These are phyloP conservation scores for silkworm (Bombyx mori) DNA, from an alignment of 1,140 invertebrate genomes.

Conservation along the genomic window DNA sequence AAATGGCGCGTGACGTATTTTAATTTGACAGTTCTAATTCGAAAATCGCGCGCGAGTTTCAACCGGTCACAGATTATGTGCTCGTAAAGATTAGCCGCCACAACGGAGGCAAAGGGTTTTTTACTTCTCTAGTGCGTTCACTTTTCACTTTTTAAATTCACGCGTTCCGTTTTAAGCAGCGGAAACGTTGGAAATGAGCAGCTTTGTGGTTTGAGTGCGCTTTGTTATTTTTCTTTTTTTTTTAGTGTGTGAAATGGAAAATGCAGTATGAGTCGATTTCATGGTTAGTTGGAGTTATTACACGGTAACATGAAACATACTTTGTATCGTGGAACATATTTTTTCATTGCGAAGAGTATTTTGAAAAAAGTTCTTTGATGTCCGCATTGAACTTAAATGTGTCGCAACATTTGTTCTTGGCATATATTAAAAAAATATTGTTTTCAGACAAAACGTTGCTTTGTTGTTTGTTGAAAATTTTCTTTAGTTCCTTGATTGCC, in stretches of 20 bases:
- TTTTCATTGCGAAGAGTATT: background rate
- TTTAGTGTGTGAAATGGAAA: conserved; percentile 59
- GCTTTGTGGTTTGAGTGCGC: conserved; percentile 41
- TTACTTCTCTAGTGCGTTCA: conserved; percentile 1
- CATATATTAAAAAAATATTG: too few relatives aligned
- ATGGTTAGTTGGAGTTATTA: conserved; percentile 55
- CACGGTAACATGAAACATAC: conserved; percentile 15
- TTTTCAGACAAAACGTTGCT: too few relatives aligned
- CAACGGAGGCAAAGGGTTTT: conserved; percentile 1
- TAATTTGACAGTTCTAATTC: conserved; percentile 9
- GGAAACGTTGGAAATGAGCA: conserved; percentile 44
- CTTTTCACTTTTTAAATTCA: conserved; percentile 12
- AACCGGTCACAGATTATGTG: background rate
- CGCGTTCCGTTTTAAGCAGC: conserved; percentile 31
- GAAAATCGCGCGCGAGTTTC: conserved; percentile 14
- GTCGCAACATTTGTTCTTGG: too few relatives aligned
- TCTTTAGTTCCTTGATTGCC: too few relatives aligned
- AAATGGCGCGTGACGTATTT: background rate
- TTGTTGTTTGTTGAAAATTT: too few relatives aligned
- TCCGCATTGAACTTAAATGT: too few relatives aligned
- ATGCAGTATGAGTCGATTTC: conserved; percentile 62
- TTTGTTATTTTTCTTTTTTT: conserved; percentile 44
- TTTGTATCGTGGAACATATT: conserved; percentile 1
- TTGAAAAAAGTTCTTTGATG: background rate
- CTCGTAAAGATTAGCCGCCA: background rate